Percentiles rank a stretch among this genome's conserved stretches.
These are phyloP conservation scores for Labeo rohita DNA, from an alignment of 2,113 vertebrate genomes.

Conservation along the genomic window DNA sequence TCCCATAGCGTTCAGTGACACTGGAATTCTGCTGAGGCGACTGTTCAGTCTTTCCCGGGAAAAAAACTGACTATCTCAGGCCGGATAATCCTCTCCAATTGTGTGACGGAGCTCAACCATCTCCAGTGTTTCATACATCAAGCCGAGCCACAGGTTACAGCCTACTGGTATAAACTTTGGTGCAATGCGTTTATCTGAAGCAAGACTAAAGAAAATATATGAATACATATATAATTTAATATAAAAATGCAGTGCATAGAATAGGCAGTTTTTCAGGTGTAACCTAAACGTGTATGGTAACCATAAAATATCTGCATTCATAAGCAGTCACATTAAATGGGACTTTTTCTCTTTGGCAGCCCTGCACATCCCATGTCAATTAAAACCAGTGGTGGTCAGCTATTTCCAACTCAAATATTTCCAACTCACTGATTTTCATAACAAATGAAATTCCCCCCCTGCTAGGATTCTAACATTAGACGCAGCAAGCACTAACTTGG, in stretches of 20 bases:
- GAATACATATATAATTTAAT: background rate
- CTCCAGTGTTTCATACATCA: slow-evolving; percentile 9
- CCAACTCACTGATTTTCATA: slow-evolving; percentile 31
- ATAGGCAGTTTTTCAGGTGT: background rate
- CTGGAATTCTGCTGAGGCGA: slow-evolving; percentile 68
- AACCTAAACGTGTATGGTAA: background rate
- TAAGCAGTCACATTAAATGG: background rate
- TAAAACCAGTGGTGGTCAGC: slow-evolving; percentile 18
- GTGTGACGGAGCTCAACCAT: slow-evolving; percentile 45
- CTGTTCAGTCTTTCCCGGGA: slow-evolving; percentile 42
- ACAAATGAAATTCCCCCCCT: slow-evolving; percentile 25
- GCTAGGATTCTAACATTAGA: background rate
- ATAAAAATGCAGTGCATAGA: background rate
- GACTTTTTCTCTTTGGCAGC: background rate
- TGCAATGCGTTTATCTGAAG: background rate
- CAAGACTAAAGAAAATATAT: background rate
- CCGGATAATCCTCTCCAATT: slow-evolving; percentile 48
- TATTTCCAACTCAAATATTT: slow-evolving; percentile 12
- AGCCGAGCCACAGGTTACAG: background rate
- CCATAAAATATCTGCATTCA: background rate
- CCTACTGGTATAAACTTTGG: background rate
- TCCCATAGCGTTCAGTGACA: slow-evolving; percentile 57
- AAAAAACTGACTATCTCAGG: slow-evolving; percentile 49
- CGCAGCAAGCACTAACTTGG: background rate
- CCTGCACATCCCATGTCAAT: slow-evolving; percentile 24